Conservation (phyloP, 2,888 invertebrate genomes). For the Apotomis capreana region DNA sequence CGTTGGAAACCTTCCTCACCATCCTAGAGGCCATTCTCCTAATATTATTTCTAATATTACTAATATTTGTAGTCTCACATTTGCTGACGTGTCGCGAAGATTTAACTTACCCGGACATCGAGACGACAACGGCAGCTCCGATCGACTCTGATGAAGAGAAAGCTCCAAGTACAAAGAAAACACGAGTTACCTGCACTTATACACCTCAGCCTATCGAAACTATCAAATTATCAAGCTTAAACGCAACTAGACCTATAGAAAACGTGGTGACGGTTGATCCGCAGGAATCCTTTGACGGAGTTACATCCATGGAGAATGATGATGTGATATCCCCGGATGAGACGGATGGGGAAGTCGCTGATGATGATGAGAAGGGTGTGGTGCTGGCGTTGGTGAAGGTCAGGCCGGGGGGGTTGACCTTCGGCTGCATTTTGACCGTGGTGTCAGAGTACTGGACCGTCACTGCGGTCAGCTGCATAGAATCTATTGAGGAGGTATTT, state of each 20-base stretch:
- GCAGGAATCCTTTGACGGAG: neutral
- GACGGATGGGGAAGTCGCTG: slow-evolving; percentile 52
- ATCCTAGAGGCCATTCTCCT: slow-evolving; percentile 60
- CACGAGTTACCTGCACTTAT: neutral
- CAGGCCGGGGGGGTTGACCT: slow-evolving; percentile 58
- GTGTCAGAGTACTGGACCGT: slow-evolving; percentile 62
- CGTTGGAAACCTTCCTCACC: slow-evolving; percentile 59
- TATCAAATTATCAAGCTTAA: neutral
- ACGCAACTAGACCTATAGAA: neutral
- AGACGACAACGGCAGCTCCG: neutral
- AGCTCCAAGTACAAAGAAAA: neutral
- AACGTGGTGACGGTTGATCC: neutral
- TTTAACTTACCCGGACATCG: neutral
- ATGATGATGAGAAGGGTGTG: slow-evolving; percentile 46
- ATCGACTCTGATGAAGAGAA: neutral
- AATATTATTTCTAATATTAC: slow-evolving; percentile 55
- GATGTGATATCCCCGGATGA: slow-evolving; percentile 9
- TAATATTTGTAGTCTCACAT: slow-evolving; percentile 66
- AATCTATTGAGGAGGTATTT: slow-evolving; percentile 62
- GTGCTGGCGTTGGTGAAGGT: slow-evolving; percentile 65
- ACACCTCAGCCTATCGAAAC: neutral
- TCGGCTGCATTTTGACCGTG: slow-evolving; percentile 69
- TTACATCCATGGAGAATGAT: too few species aligned
- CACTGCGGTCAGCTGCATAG: slow-evolving; percentile 73
- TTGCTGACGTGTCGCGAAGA: slow-evolving; percentile 56